Evolutionary conservation across 2,113 vertebrate species (phyloP), one percentile per base, ranked within the genome.

Genomic region (Morone chrysops): DNA sequence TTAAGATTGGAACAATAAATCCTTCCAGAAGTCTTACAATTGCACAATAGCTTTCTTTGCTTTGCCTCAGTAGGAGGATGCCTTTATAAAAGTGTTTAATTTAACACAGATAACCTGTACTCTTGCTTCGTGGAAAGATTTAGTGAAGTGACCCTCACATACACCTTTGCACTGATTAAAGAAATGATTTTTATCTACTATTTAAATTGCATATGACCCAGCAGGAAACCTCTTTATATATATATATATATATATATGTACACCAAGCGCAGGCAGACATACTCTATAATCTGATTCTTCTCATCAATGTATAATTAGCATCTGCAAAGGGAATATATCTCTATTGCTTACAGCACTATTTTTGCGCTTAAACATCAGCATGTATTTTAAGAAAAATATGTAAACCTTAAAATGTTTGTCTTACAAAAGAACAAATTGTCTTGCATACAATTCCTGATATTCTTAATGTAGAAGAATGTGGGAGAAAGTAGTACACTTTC

Each of bases 1-100:
- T 79, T 86, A 79, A 73, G 59, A 57, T 31, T 79, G 47, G 73
- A 90, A 88, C 82, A 91, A 88, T 86, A 75, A 89, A 87, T 75
- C 41, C 78, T 73, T 77, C 48, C 65, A 81, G 68, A 54, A 62
- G 74, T 87, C 70, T 74, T 31, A 76, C 78, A 83, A 71, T 73
- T 43, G 66, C 73, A 62, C 13, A n/a, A 31, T 41, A 40, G n/a
- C 74, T 75, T 81, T 83, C 69, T 71, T 74, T 84, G 20, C 78
- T 67, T 78, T 68, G 50, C 80, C 56, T 78, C 50, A 16, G 57
- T 66, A 9, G 66, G 57, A 84, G 59, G 41, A 75, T 51, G 50
- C 48, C 54, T 80, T 89, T 13, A 71, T 73, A 20, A 63, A 86
- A 51, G 70, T 87, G 25, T 80, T 82, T 75, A 82, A 80, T 81